phyloP scores from a whole-genome alignment of 2,113 vertebrate species.

The Muntiacus muntjak region DNA sequence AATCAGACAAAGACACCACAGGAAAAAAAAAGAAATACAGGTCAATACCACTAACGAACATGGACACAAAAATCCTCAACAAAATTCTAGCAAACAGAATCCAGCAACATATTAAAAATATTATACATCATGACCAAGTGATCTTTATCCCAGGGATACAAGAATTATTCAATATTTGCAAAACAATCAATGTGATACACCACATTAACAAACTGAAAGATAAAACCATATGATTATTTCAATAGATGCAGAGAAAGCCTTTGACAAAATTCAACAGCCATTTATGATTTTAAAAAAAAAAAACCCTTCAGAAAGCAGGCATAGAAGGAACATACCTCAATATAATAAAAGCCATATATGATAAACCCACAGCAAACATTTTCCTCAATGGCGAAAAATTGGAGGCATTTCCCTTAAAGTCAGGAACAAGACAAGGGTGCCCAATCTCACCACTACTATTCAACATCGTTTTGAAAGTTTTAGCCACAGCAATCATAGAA shows the following conservation, averaged over 20 bases:
- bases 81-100: not conserved
- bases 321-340: not conserved
- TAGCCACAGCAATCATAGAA: not conserved
- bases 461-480: not conserved
- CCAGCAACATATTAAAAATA: not conserved
- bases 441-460: not conserved
- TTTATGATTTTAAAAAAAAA: not conserved
- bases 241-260: not conserved
- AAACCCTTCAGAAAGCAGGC: not conserved
- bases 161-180: not conserved
- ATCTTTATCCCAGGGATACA: not conserved
- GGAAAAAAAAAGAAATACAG: not conserved
- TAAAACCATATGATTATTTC: not conserved
- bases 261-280: not conserved
- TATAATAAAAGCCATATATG: not conserved
- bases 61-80: not conserved
- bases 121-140: not conserved
- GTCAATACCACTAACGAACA: not conserved
- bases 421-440: not conserved
- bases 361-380: not conserved
- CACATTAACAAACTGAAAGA: not conserved
- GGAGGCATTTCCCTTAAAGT: not conserved
- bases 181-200: not conserved
- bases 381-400: not conserved
- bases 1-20: not conserved